Evolutionary conservation across 2,797 vertebrate genomes (phyloP).

Genomic region (Sternotherus odoratus): DNA sequence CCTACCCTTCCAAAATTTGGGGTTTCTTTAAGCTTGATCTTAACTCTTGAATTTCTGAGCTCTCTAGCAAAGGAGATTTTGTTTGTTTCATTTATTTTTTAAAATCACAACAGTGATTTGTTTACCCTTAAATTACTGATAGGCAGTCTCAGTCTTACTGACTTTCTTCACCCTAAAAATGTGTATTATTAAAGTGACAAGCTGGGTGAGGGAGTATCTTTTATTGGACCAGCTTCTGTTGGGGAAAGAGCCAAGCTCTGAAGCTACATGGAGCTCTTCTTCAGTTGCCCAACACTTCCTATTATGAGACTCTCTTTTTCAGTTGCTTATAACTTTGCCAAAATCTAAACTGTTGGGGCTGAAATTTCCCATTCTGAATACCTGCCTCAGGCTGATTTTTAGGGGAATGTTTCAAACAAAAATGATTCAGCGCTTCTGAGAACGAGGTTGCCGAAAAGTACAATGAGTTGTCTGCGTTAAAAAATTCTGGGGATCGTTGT

Average conservation of each 20-base stretch:
- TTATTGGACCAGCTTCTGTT: not conserved
- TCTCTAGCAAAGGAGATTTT: not conserved
- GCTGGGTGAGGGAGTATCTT: not conserved
- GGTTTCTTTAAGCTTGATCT: conserved; percentile 1
- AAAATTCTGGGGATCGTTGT: not conserved
- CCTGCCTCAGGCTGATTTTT: not conserved
- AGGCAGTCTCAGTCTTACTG: rapidly evolving
- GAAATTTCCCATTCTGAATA: not conserved
- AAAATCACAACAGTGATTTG: not conserved
- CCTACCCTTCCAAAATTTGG: not conserved
- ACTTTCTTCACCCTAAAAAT: no score
- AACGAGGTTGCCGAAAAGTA: not conserved
- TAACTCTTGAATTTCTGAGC: not conserved
- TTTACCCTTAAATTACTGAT: not conserved
- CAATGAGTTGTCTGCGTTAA: not conserved
- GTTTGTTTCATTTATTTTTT: not conserved
- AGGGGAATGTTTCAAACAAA: not conserved
- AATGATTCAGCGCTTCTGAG: not conserved
- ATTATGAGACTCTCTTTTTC: not conserved
- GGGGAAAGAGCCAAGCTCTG: not conserved
- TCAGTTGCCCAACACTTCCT: not conserved
- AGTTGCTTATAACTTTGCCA: not conserved
- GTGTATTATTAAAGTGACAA: not conserved
- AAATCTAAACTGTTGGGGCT: not conserved
- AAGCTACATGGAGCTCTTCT: not conserved